Evolutionary conservation across 2,888 invertebrate species (phyloP).

Genomic region (Oasisia sp.): DNA sequence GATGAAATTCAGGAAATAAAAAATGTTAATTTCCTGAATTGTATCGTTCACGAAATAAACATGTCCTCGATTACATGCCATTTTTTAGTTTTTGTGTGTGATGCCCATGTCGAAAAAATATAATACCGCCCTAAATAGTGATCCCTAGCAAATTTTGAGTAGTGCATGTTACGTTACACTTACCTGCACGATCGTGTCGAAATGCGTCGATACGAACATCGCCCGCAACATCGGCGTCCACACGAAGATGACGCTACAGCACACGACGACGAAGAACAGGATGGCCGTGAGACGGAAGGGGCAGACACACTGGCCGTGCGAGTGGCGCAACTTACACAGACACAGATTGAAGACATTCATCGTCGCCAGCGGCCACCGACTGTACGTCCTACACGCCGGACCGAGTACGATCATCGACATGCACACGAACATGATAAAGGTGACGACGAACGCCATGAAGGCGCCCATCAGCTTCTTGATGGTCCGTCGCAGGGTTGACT

Average conservation of each 20-base stretch:
- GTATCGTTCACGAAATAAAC: too few relatives aligned
- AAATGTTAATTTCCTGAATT: too few relatives aligned
- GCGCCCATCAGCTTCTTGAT: not conserved
- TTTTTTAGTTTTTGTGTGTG: too few relatives aligned
- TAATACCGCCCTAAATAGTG: too few relatives aligned
- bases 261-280: not conserved
- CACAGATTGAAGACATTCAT: not conserved
- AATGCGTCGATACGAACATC: not conserved
- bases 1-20: too few relatives aligned
- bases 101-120: too few relatives aligned
- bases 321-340: not conserved
- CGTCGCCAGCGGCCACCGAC: not conserved
- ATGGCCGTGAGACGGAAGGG: not conserved
- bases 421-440: not conserved
- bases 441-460: not conserved
- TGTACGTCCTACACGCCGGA: not conserved
- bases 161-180: too few relatives aligned
- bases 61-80: too few relatives aligned
- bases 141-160: too few relatives aligned
- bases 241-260: not conserved
- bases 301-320: not conserved
- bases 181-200: not conserved
- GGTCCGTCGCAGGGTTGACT: not conserved
- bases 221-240: not conserved
- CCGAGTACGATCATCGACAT: not conserved